phyloP scores from a whole-genome alignment of 2,888 invertebrate genomes.

The Chymomyza fuscimana region DNA sequence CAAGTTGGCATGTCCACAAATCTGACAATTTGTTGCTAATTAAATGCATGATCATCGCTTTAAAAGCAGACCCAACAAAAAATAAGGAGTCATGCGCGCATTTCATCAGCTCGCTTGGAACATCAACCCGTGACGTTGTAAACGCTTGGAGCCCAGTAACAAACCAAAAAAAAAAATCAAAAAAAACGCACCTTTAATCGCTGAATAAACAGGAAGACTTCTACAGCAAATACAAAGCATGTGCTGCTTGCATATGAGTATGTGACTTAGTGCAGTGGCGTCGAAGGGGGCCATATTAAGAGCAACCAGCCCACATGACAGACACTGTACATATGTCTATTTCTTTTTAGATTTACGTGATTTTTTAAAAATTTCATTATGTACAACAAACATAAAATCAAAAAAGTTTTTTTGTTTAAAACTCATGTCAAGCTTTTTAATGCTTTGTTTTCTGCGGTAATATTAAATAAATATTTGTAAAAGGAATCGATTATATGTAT shows the following conservation, averaged over 20 bases:
- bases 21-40: constrained; percentile 61
- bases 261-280: neutral
- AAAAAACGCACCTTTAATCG: constrained; percentile 60
- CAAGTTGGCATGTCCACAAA: neutral
- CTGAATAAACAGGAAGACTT: constrained; percentile 73
- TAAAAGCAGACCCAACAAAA: constrained; percentile 41
- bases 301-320: too few species aligned
- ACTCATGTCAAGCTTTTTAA: too few species aligned
- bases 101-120: constrained; percentile 34
- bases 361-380: too few species aligned
- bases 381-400: too few species aligned
- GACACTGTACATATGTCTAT: too few species aligned
- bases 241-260: neutral
- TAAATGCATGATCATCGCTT: constrained; percentile 68
- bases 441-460: too few species aligned
- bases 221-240: constrained; percentile 57
- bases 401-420: too few species aligned
- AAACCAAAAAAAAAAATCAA: constrained; percentile 4
- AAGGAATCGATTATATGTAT: too few species aligned
- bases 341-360: too few species aligned
- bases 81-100: constrained; percentile 38
- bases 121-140: constrained; percentile 46
- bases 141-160: constrained; percentile 1
- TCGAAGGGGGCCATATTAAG: constrained; percentile 18
- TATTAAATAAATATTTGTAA: too few species aligned